These are phyloP conservation scores for Mesoclemmys tuberculata DNA, from an alignment of 2,113 vertebrate genomes.

Conservation along the genomic window DNA sequence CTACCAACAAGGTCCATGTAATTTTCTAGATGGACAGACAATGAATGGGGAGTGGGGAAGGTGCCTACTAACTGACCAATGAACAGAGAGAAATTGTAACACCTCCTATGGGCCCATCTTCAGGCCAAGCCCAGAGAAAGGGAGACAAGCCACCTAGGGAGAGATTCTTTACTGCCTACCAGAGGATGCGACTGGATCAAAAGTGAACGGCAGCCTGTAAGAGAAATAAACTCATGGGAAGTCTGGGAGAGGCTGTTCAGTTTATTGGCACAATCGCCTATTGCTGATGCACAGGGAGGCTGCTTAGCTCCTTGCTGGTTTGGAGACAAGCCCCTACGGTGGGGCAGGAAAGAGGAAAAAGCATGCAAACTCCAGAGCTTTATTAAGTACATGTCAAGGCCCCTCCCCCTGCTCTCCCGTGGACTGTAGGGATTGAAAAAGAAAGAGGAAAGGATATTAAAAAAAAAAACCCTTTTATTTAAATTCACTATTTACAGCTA, in stretches of 20 bases:
- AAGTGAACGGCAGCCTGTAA: background rate
- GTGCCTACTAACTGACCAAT: background rate
- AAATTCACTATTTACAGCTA: slow-evolving; percentile 9
- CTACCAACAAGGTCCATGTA: background rate
- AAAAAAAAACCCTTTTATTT: background rate
- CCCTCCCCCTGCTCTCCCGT: slow-evolving; percentile 5
- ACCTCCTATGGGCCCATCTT: background rate
- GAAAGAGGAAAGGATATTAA: background rate
- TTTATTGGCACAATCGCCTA: background rate
- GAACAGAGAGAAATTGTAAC: background rate
- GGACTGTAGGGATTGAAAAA: background rate
- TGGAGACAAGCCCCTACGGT: background rate
- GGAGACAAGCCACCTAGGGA: background rate
- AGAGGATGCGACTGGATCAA: background rate
- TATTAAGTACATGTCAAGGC: slow-evolving; percentile 66
- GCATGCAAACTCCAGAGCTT: slow-evolving; percentile 51
- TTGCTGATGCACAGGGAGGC: background rate
- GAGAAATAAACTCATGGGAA: background rate
- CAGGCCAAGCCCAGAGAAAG: background rate
- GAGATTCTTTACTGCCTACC: background rate
- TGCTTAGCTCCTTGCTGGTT: background rate
- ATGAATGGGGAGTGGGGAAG: background rate
- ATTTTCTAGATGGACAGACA: background rate
- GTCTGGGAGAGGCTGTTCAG: background rate
- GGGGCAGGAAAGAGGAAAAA: background rate